These are phyloP conservation scores for Pangasianodon gigas DNA, from an alignment of 2,113 vertebrate genomes.

Conservation along the genomic window DNA sequence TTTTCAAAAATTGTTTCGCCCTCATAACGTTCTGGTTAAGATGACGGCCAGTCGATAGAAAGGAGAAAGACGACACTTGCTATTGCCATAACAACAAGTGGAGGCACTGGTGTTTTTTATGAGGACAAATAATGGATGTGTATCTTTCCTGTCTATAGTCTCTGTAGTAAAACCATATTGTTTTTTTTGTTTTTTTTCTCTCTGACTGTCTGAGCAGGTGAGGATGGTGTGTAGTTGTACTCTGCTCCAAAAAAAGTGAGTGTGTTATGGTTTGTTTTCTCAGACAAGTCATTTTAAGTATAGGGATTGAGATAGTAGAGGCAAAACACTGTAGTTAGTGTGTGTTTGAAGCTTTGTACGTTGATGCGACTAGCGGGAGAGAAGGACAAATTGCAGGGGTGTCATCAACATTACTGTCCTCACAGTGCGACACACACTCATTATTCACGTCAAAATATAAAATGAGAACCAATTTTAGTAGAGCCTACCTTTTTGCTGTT, in stretches of 20 bases:
- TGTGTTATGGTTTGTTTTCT: background rate
- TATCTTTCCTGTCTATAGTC: background rate
- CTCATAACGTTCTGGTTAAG: background rate
- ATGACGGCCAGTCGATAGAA: background rate
- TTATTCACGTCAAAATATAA: background rate
- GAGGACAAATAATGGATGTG: background rate
- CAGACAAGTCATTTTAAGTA: background rate
- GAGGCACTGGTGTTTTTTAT: background rate
- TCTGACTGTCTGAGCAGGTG: background rate
- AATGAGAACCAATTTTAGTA: background rate
- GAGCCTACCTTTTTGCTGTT: background rate
- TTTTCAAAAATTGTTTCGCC: background rate
- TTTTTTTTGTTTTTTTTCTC: background rate
- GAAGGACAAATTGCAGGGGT: background rate
- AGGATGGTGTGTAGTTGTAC: background rate
- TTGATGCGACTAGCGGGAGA: background rate
- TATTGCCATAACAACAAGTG: background rate
- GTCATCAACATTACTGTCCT: background rate
- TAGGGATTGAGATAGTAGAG: background rate
- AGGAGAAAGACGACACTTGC: background rate
- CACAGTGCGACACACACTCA: background rate
- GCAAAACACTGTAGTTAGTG: background rate
- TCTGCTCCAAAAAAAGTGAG: background rate
- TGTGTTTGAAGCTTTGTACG: background rate
- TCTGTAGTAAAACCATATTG: background rate